phyloP scores from a whole-genome alignment of 2,113 vertebrate species.

The Pituophis catenifer region DNA sequence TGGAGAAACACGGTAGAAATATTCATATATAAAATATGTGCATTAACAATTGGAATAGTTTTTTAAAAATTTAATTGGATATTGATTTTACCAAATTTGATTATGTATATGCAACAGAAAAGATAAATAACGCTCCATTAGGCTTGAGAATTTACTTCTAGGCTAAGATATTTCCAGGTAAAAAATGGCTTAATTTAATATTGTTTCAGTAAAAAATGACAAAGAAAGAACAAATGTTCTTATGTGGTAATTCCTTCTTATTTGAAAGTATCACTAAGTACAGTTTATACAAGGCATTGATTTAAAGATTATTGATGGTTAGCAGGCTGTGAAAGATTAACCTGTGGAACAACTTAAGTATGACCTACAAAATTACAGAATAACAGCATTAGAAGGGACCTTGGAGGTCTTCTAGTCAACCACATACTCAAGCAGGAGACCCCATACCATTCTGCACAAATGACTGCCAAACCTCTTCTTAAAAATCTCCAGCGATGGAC shows the following conservation, averaged over 20 bases:
- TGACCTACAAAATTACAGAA: background rate
- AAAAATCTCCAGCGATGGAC: background rate
- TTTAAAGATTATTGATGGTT: background rate
- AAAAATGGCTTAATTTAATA: background rate
- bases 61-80: background rate
- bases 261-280: background rate
- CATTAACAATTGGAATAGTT: background rate
- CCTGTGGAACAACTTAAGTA: background rate
- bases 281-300: background rate
- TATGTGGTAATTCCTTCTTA: background rate
- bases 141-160: background rate
- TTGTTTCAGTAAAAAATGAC: background rate
- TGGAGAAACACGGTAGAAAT: background rate
- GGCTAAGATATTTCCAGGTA: background rate
- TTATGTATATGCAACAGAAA: background rate
- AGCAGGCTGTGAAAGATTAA: background rate
- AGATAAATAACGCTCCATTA: background rate
- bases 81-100: background rate
- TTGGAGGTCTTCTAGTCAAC: background rate
- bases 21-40: background rate
- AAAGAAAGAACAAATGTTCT: background rate
- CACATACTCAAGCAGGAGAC: background rate
- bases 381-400: background rate
- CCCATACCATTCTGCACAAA: background rate
- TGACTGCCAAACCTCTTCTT: background rate